phyloP scores from a whole-genome alignment of 2,113 vertebrate species.

The Pseudopodoces humilis region DNA sequence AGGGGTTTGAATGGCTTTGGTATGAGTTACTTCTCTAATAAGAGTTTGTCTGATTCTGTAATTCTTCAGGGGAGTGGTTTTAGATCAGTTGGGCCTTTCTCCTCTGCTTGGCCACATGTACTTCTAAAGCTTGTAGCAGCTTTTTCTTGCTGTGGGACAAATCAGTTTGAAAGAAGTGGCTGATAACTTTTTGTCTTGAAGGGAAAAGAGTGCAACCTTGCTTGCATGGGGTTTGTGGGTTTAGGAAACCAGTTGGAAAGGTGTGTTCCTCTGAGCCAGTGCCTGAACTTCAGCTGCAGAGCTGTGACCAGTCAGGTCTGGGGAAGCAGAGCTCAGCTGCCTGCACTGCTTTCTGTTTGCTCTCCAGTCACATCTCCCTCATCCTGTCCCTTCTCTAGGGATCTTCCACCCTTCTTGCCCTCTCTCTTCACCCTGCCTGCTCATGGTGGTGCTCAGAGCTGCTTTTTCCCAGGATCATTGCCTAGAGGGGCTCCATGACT shows the following conservation, averaged over 20 bases:
- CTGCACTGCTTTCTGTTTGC: too few species aligned
- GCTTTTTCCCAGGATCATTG: not conserved
- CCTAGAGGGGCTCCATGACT: rapidly evolving
- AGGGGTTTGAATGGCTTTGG: not conserved
- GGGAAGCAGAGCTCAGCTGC: not conserved
- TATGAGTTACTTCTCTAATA: not conserved
- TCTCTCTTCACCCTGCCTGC: not conserved
- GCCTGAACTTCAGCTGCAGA: not conserved
- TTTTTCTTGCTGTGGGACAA: not conserved
- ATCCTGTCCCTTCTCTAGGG: not conserved
- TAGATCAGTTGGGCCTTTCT: not conserved
- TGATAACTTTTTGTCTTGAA: not conserved
- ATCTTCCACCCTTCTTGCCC: not conserved
- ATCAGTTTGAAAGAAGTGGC: not conserved
- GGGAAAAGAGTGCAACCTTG: not conserved
- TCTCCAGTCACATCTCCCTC: not conserved
- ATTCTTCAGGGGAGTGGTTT: not conserved
- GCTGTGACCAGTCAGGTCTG: not conserved
- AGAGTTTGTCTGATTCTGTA: not conserved
- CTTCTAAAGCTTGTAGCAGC: not conserved
- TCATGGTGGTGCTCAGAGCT: not conserved
- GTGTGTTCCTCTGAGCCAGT: not conserved
- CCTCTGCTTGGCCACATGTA: not conserved
- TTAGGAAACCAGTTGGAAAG: not conserved
- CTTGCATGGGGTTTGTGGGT: not conserved